Evolutionary conservation across 2,888 invertebrate species (phyloP).

Genomic region (Megamerina dolium): DNA sequence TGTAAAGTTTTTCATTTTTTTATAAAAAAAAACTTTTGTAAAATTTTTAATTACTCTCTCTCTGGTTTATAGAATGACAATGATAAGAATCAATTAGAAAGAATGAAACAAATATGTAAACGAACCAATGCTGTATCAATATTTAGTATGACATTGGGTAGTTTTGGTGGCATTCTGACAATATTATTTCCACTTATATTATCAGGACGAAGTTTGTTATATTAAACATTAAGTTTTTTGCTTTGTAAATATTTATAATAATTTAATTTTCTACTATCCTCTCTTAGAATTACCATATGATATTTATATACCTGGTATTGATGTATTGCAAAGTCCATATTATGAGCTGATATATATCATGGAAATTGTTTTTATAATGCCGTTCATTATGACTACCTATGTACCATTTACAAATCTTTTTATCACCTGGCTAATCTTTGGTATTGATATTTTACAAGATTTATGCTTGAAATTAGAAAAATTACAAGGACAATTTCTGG

Average conservation of each 20-base stretch:
- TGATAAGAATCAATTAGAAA: too few species aligned
- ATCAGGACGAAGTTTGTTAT: slow-evolving; percentile 15
- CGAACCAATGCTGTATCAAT: too few species aligned
- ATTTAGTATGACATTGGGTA: slow-evolving; percentile 14
- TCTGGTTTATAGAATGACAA: too few species aligned
- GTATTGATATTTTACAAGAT: slow-evolving; percentile 20
- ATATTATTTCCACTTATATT: slow-evolving; percentile 14
- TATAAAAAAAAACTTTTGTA: too few species aligned
- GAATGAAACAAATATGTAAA: too few species aligned
- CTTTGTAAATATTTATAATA: not conserved
- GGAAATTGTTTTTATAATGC: slow-evolving; percentile 17
- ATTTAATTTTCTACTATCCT: not conserved
- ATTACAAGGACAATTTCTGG: too few species aligned
- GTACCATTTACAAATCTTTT: slow-evolving; percentile 26
- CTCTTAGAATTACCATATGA: slow-evolving; percentile 19
- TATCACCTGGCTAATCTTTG: slow-evolving; percentile 25
- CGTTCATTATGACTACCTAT: slow-evolving; percentile 20
- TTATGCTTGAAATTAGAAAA: slow-evolving; percentile 21
- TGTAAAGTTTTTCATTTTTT: too few species aligned
- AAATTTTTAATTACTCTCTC: too few species aligned
- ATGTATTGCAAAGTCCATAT: slow-evolving; percentile 19
- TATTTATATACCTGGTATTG: slow-evolving; percentile 15
- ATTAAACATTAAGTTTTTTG: too few species aligned
- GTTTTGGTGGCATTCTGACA: slow-evolving; percentile 12
- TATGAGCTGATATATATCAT: slow-evolving; percentile 23